Evolutionary conservation across 2,888 invertebrate genomes (phyloP), one percentile per base, ranked within the genome.

Genomic region (Aelia acuminata): DNA sequence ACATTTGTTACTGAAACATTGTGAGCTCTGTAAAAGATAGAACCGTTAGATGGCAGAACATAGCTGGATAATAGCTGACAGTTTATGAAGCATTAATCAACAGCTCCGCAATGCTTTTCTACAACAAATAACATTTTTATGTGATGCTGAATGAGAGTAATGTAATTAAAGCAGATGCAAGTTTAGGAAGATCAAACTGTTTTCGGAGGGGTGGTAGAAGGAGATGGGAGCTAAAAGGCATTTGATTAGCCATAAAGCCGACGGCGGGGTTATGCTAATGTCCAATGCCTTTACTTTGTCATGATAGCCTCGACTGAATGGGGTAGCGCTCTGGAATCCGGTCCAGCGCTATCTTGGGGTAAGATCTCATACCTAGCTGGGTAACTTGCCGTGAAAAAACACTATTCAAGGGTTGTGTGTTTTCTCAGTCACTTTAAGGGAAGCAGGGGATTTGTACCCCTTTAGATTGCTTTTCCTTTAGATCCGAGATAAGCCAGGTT

Each of bases 391-490:
- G 3, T 11, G 39, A 80, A 80, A 80, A 80, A 80, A 80, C 39
- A 43, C 80, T 80, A 80, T 80, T 80, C 80, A 80, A 47, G 39
- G 22, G 43, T 80, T 80, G 39, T n/a, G 43, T 43, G 80, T 80
- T 80, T 80, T 47, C 80, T 43, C 43, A 47, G 80, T 47, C 80
- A 43, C n/a, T 80, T 80, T 80, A n/a, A 22, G 80, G 43, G 43
- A 80, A 80, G n/a, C 43, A 80, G 43, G 80, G 80, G 80, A 80
- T 80, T 80, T 80, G 80, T 80, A 80, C 43, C n/a, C 43, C 35
- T 43, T 22, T 47, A 80, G n/a, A 4, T 47, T 0, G 39, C 26
- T 75, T 75, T 75, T 75, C 75, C 22, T 39, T 39, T 31, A 2
- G 80, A 39, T 80, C 4, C n/a, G 1, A 80, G 43, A 80, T 80